Evolutionary conservation across 2,888 invertebrate species (phyloP), one percentile per base, ranked within the genome.

Genomic region (Lucinisca nassula): DNA sequence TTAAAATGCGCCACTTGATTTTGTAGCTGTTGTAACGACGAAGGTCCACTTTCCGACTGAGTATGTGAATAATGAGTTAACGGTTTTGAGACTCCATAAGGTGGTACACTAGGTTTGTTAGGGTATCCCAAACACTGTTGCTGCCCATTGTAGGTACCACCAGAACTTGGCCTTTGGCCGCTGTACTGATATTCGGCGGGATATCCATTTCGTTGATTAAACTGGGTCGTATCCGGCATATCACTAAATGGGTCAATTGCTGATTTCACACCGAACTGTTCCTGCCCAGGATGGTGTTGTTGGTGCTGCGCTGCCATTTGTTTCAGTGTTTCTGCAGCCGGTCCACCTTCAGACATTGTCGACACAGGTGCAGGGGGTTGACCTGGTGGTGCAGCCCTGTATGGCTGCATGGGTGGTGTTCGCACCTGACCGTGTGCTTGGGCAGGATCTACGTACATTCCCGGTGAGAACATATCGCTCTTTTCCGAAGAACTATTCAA

Each of bases 231-330:
- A n/a, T 89, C 88, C 0, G 90, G 73, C 35, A 91, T 75, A 38
- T 91, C 88, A 84, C 88, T 85, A 75, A 90, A 92, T 21, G 90
- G 91, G 40, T 92, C 90, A 12, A 90, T 81, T 37, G 93, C 95
- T 95, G 94, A 87, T 85, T 93, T 93, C 72, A 93, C 91, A 30
- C 91, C 90, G 58, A 90, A 93, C 49, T 91, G 89, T 35, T 90
- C 90, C 32, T 79, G 78, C 17, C 81, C 82, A 0, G 87, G 85
- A 67, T 91, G 90, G n/a, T 93, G 90, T 96, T 98, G 98, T 96
- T 99, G 99, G 96, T 99, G 99, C 96, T 99, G 99, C 96, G 99
- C 99, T 55, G 99, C 99, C 99, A 99, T 99, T 95, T 99, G 99
- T 96, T 99, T 99, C 79, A 99, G 97, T 0, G 99, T 99, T 97